Evolutionary conservation across 2,113 vertebrate species (phyloP).

Genomic region (Camelus dromedarius): DNA sequence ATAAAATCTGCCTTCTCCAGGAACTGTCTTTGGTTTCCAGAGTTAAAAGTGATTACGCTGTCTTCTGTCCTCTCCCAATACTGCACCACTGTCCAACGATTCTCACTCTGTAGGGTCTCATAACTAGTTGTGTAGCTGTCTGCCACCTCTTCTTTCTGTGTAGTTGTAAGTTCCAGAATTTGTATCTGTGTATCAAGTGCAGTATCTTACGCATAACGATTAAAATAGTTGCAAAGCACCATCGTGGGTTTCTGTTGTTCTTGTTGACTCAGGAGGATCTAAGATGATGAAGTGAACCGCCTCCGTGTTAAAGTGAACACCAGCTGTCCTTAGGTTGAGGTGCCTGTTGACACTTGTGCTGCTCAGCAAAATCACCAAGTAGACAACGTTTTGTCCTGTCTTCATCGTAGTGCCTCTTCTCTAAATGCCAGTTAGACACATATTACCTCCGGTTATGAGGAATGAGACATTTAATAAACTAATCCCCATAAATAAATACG

Average conservation of each 20-base stretch:
- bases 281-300: background rate
- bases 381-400: background rate
- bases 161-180: background rate
- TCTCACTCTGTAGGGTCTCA: background rate
- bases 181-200: background rate
- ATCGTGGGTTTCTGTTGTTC: background rate
- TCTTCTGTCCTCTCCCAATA: background rate
- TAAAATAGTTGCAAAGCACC: background rate
- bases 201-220: background rate
- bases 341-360: background rate
- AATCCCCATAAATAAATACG: background rate
- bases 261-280: background rate
- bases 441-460: background rate
- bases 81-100: background rate
- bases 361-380: constrained; percentile 14
- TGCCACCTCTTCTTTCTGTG: background rate
- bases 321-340: background rate
- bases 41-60: background rate
- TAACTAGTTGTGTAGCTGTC: background rate
- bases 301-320: background rate
- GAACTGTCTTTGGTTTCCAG: background rate
- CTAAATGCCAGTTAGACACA: background rate
- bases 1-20: background rate
- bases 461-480: constrained; percentile 34
- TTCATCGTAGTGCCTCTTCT: background rate